phyloP scores from a whole-genome alignment of 1,140 invertebrate genomes.

The Neuroterus valhalla region DNA sequence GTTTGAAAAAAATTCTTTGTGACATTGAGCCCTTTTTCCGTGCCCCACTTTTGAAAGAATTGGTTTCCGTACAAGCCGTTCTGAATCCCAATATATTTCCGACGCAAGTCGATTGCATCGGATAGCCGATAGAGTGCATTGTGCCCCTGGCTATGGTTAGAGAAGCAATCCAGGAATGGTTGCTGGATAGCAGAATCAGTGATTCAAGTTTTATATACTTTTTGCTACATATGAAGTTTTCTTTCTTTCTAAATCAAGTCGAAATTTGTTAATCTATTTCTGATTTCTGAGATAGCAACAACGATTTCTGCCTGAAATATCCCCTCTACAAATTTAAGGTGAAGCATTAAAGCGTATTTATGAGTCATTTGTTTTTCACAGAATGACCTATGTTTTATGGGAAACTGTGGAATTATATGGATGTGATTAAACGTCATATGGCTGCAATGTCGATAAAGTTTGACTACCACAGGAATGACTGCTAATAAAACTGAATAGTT shows the following conservation, averaged over 20 bases:
- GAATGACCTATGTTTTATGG: not conserved
- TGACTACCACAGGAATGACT: not conserved
- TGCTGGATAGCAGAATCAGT: slow-evolving; percentile 13
- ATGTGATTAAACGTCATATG: slow-evolving; percentile 24
- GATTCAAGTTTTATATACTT: not conserved
- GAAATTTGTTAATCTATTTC: no score
- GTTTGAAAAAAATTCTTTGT: no score
- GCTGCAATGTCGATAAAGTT: slow-evolving; percentile 25
- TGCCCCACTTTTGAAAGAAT: slow-evolving; percentile 36
- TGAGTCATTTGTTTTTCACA: not conserved
- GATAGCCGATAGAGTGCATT: slow-evolving; percentile 49
- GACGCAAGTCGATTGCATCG: slow-evolving; percentile 61
- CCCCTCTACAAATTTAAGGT: not conserved
- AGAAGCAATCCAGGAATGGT: not conserved
- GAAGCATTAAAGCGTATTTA: not conserved
- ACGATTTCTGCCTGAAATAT: no score
- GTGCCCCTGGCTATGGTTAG: slow-evolving; percentile 55
- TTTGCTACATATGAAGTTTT: not conserved
- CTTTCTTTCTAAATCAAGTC: not conserved
- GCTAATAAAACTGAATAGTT: slow-evolving; percentile 2
- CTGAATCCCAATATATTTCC: slow-evolving; percentile 66
- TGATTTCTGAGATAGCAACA: no score
- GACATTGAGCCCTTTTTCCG: not conserved
- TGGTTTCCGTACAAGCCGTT: slow-evolving; percentile 52
- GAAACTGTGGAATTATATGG: slow-evolving; percentile 18